A percentile compares a stretch with the other conserved stretches of the same genome.
These are phyloP conservation scores for Tapirus indicus DNA, from an alignment of 2,797 vertebrate genomes.

Conservation along the genomic window DNA sequence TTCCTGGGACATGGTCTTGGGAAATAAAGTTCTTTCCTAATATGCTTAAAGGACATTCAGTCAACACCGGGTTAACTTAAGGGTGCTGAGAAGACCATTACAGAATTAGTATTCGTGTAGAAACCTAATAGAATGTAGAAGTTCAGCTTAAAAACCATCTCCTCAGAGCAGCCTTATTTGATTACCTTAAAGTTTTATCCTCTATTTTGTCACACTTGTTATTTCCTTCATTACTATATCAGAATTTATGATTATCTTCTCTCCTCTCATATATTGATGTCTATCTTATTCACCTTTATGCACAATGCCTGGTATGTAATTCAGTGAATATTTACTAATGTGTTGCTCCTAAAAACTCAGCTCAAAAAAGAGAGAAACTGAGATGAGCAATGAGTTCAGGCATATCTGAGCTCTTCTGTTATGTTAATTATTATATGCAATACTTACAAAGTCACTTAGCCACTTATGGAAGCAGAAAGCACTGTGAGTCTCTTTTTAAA, in stretches of 20 bases:
- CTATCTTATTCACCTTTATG: not conserved
- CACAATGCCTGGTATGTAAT: not conserved
- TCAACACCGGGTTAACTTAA: slow-evolving; percentile 23
- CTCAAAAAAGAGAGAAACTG: not conserved
- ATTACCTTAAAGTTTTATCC: slow-evolving; percentile 15
- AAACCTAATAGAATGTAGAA: slow-evolving; percentile 20
- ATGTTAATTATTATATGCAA: not conserved
- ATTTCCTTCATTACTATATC: slow-evolving; percentile 52
- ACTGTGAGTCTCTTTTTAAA: not conserved
- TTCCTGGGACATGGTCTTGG: slow-evolving; percentile 48
- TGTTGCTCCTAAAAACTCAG: slow-evolving; percentile 25
- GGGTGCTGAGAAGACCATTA: slow-evolving; percentile 1
- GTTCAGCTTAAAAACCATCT: slow-evolving; percentile 19
- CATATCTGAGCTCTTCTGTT: not conserved
- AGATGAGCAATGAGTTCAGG: slow-evolving; percentile 31
- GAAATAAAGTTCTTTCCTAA: slow-evolving; percentile 59
- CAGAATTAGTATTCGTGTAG: slow-evolving; percentile 39
- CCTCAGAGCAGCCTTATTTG: slow-evolving; percentile 32
- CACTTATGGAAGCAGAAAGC: slow-evolving; percentile 37
- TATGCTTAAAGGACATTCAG: slow-evolving; percentile 50
- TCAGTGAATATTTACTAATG: slow-evolving; percentile 18
- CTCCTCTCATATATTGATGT: not conserved
- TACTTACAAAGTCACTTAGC: slow-evolving; percentile 1
- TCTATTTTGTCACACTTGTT: slow-evolving; percentile 29
- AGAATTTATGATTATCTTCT: slow-evolving; percentile 54